phyloP scores from a whole-genome alignment of 2,113 vertebrate genomes.

The Oreochromis niloticus region DNA sequence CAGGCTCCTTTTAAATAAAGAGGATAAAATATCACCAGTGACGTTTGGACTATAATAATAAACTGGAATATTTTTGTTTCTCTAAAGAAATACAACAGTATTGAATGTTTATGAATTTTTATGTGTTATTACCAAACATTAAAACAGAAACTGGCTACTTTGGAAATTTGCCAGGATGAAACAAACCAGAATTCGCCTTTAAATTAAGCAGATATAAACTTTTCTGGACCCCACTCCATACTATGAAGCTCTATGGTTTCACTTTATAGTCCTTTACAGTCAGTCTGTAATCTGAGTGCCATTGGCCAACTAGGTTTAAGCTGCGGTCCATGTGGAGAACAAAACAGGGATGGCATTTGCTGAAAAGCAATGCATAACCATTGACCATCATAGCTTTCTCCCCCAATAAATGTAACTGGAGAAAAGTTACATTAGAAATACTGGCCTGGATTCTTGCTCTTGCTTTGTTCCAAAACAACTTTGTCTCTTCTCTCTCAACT shows the following conservation, averaged over 20 bases:
- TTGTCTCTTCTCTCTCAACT: not conserved
- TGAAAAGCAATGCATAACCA: not conserved
- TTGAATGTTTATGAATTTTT: not conserved
- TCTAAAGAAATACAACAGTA: not conserved
- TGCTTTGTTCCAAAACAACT: not conserved
- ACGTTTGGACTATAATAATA: fast-evolving
- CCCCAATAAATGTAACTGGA: not conserved
- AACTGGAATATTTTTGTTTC: not conserved
- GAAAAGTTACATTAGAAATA: not conserved
- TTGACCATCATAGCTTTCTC: not conserved
- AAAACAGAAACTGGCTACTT: not conserved
- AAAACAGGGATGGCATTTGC: not conserved
- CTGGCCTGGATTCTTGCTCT: not conserved
- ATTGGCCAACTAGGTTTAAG: not conserved
- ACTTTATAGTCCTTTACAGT: not conserved
- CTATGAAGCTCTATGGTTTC: no score
- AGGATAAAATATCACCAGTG: not conserved
- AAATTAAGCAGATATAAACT: no score
- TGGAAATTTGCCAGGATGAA: not conserved
- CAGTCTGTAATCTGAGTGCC: not conserved
- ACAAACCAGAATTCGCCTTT: not conserved
- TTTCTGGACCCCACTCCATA: no score
- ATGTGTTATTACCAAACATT: not conserved
- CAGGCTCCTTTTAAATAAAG: not conserved
- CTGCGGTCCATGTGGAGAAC: not conserved